Conservation (phyloP, 1,140 invertebrate genomes). For the Eufriesea mexicana region DNA sequence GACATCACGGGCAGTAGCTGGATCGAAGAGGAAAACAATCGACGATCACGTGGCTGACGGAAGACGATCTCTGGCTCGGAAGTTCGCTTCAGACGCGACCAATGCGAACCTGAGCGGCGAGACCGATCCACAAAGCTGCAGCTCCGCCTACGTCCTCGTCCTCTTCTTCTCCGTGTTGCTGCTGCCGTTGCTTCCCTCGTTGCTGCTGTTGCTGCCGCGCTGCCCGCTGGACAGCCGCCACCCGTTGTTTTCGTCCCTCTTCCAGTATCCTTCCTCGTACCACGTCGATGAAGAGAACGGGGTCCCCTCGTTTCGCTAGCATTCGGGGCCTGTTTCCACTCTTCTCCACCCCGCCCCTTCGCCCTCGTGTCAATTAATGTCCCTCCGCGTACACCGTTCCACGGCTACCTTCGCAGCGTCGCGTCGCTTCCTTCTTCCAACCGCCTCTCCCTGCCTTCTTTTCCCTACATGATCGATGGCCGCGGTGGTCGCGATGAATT, state of each 20-base stretch:
- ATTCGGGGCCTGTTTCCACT: constrained; percentile 38
- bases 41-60: constrained; percentile 77
- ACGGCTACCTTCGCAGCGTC: constrained; percentile 59
- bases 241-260: constrained; percentile 38
- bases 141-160: constrained; percentile 77
- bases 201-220: constrained; percentile 46
- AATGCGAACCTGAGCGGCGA: constrained; percentile 75
- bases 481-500: constrained; percentile 74
- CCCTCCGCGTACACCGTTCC: constrained; percentile 68
- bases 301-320: constrained; percentile 24
- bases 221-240: constrained; percentile 35
- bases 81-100: constrained; percentile 57
- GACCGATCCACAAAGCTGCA: constrained; percentile 72
- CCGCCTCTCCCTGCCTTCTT: neutral
- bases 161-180: constrained; percentile 57
- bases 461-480: constrained; percentile 70
- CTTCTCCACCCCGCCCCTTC: constrained; percentile 54
- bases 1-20: constrained; percentile 7
- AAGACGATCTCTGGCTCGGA: constrained; percentile 61
- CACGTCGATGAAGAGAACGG: constrained; percentile 2
- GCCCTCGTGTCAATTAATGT: constrained; percentile 81
- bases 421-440: constrained; percentile 43
- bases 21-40: constrained; percentile 77
- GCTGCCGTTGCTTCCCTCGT: constrained; percentile 31
- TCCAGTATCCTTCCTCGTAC: constrained; percentile 3